Percentiles rank a stretch among this genome's conserved stretches.
Conservation (phyloP, 2,888 invertebrate species). For the Sesia bembeciformis region DNA sequence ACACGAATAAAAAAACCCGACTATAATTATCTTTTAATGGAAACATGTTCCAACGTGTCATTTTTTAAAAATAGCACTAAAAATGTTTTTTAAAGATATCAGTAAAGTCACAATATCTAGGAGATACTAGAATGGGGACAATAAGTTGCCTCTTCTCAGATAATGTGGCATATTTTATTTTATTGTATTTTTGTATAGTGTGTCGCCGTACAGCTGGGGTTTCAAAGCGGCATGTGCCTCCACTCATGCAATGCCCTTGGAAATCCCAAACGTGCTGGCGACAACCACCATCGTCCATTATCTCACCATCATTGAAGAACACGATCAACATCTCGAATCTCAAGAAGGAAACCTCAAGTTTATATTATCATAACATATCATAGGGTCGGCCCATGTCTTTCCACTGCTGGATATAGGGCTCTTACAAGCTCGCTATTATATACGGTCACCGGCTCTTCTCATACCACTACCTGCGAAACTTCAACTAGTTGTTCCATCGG, state of each 20-base stretch:
- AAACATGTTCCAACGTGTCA: too few species aligned
- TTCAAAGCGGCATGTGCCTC: conserved; percentile 87
- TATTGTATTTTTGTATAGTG: neutral
- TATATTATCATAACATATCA: too few species aligned
- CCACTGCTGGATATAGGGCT: too few species aligned
- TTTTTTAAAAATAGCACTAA: too few species aligned
- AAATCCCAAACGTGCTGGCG: conserved; percentile 85
- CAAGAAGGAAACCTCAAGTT: neutral
- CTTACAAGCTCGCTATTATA: too few species aligned
- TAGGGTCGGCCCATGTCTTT: too few species aligned
- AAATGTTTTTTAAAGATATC: too few species aligned
- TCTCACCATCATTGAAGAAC: neutral
- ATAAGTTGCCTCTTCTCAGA: neutral
- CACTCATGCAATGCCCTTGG: conserved; percentile 85
- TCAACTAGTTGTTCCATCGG: neutral
- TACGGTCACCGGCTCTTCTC: too few species aligned
- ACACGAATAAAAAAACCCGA: too few species aligned
- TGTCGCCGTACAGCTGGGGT: conserved; percentile 84
- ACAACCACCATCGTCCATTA: conserved; percentile 13
- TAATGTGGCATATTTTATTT: neutral
- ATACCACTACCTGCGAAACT: too few species aligned
- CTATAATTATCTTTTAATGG: too few species aligned
- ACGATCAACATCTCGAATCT: neutral
- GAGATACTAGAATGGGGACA: neutral
- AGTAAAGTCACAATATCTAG: too few species aligned